These are phyloP conservation scores for Drosophila quinaria DNA, from an alignment of 2,888 invertebrate genomes.

Conservation along the genomic window DNA sequence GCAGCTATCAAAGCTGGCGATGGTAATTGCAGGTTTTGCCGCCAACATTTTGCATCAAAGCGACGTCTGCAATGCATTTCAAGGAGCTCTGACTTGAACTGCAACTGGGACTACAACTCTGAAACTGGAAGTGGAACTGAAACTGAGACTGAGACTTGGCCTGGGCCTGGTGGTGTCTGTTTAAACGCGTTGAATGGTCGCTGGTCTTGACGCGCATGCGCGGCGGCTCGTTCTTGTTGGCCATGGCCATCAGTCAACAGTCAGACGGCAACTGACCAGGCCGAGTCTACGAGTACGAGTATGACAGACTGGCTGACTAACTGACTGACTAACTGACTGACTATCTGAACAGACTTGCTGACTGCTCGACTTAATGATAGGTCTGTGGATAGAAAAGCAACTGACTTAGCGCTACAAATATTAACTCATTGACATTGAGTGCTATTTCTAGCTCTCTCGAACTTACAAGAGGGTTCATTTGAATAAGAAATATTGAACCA, in stretches of 20 bases:
- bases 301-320: conserved; percentile 49
- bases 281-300: conserved; percentile 31
- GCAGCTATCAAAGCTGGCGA: conserved; percentile 81
- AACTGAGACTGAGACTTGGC: conserved; percentile 5
- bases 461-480: background rate
- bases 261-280: conserved; percentile 51
- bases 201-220: conserved; percentile 74
- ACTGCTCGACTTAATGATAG: conserved; percentile 83
- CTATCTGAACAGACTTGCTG: conserved; percentile 28
- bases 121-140: background rate
- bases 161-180: conserved; percentile 38
- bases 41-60: conserved; percentile 81
- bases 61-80: conserved; percentile 50
- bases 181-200: conserved; percentile 70
- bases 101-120: background rate
- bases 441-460: conserved; percentile 21
- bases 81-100: conserved; percentile 38
- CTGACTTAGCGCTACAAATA: conserved; percentile 43
- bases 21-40: conserved; percentile 83
- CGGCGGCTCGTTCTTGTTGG: conserved; percentile 39
- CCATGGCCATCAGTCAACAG: conserved; percentile 59
- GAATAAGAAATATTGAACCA: background rate
- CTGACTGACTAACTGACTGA: conserved; percentile 33
- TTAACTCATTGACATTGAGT: conserved; percentile 57
- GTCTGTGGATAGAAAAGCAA: conserved; percentile 12